phyloP scores from a whole-genome alignment of 2,113 vertebrate genomes.

The Pomatostomus ruficeps region DNA sequence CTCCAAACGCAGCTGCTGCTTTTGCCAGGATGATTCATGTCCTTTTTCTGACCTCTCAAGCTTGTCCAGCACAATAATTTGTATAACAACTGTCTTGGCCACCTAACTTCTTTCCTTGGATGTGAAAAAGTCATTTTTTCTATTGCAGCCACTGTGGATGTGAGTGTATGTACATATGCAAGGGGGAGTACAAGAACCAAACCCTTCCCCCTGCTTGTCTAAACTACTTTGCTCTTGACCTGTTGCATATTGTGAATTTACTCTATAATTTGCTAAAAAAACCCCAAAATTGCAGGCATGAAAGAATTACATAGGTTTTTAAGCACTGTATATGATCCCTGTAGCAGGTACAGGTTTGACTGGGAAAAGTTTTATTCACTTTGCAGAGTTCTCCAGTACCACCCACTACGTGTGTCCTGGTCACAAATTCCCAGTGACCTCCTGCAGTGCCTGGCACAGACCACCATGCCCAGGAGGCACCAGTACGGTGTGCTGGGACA shows the following conservation, averaged over 20 bases:
- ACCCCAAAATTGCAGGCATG: background rate
- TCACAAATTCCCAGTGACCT: background rate
- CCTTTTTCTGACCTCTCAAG: background rate
- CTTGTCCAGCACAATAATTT: background rate
- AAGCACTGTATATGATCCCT: background rate
- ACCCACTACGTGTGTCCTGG: fast-evolving
- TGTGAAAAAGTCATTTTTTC: background rate
- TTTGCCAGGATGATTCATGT: background rate
- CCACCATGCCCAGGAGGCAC: background rate
- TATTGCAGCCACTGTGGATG: background rate
- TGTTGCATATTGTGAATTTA: fast-evolving
- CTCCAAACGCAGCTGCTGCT: background rate
- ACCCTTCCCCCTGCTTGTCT: background rate
- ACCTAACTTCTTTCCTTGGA: background rate
- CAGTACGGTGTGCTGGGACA: background rate
- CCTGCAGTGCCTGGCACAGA: background rate
- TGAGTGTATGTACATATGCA: background rate
- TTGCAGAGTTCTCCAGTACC: background rate
- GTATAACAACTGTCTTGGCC: background rate
- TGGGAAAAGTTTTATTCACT: background rate
- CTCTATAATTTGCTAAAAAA: background rate
- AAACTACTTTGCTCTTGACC: background rate
- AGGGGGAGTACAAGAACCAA: background rate
- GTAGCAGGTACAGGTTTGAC: background rate
- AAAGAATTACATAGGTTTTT: background rate